Conservation (phyloP, 2,888 invertebrate species). For the Aphodius sticticus region DNA sequence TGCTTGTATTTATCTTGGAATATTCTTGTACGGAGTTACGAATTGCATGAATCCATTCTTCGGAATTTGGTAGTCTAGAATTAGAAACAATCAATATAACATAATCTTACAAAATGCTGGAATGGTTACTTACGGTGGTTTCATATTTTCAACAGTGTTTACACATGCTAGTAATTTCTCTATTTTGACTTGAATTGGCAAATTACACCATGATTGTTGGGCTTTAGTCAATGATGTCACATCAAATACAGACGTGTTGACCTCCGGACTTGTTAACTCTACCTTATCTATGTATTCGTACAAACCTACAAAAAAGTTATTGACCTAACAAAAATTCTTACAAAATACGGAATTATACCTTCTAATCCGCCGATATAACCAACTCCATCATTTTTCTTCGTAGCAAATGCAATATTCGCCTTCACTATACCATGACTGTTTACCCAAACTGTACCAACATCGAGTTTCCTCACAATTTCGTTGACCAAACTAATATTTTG, state of each 20-base stretch:
- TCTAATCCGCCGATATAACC: constrained; percentile 61
- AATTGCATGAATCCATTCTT: background rate
- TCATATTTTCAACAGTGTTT: constrained; percentile 40
- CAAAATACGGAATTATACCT: constrained; percentile 45
- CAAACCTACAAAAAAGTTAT: constrained; percentile 39
- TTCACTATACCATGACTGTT: constrained; percentile 64
- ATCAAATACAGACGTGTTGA: constrained; percentile 59
- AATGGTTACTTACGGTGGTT: constrained; percentile 37
- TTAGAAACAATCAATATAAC: constrained; percentile 31
- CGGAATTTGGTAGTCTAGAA: constrained; percentile 27
- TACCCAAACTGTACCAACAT: constrained; percentile 64
- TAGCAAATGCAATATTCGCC: constrained; percentile 61
- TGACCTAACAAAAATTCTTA: constrained; percentile 5
- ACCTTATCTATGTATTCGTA: constrained; percentile 38
- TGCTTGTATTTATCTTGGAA: constrained; percentile 23
- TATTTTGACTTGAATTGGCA: constrained; percentile 41
- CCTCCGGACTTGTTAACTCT: constrained; percentile 11
- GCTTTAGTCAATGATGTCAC: constrained; percentile 62
- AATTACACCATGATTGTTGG: constrained; percentile 55
- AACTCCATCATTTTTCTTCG: constrained; percentile 62
- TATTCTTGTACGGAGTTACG: constrained; percentile 33
- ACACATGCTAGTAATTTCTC: constrained; percentile 45
- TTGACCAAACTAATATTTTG: constrained; percentile 64
- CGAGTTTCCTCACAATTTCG: constrained; percentile 62
- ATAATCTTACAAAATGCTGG: constrained; percentile 31